These are phyloP conservation scores for Ectemnius cavifrons DNA, from an alignment of 2,888 invertebrate species.

Conservation along the genomic window DNA sequence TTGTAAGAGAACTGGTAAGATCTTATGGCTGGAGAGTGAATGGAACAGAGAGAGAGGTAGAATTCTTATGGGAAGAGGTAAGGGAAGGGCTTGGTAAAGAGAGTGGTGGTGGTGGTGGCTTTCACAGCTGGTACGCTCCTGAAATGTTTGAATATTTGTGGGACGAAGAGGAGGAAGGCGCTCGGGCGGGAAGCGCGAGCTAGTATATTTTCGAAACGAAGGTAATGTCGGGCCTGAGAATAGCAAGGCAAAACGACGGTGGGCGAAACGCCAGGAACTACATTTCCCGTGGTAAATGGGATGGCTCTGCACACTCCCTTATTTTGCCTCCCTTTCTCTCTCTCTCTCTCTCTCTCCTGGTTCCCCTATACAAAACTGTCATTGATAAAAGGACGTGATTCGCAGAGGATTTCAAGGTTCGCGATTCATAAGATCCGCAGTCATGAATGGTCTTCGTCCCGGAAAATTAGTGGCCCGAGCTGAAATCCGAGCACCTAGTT, in stretches of 20 bases:
- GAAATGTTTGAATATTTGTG: slow-evolving; percentile 58
- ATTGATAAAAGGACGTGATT: slow-evolving; percentile 50
- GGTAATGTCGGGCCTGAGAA: slow-evolving; percentile 65
- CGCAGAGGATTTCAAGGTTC: slow-evolving; percentile 44
- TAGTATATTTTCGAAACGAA: slow-evolving; percentile 70
- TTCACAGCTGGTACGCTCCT: slow-evolving; percentile 35
- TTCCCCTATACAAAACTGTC: slow-evolving; percentile 23
- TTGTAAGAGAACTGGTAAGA: too few species aligned
- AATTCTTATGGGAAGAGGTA: too few species aligned
- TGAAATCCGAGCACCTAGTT: background rate
- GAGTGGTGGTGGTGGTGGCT: background rate
- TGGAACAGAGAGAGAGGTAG: background rate
- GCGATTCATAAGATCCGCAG: slow-evolving; percentile 43
- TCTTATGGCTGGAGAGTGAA: background rate
- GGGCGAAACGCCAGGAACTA: slow-evolving; percentile 52
- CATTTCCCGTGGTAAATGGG: slow-evolving; percentile 48
- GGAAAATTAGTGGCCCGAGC: background rate
- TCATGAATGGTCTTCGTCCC: slow-evolving; percentile 26
- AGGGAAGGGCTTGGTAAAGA: too few species aligned
- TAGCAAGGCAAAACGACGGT: slow-evolving; percentile 38
- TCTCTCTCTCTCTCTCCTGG: too few species aligned
- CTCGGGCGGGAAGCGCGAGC: slow-evolving; percentile 33
- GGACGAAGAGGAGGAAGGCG: slow-evolving; percentile 24
- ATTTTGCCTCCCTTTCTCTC: too few species aligned
- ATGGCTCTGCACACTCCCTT: slow-evolving; percentile 7